A percentile compares a stretch with the other conserved stretches of the same genome.
phyloP scores from a whole-genome alignment of 2,797 vertebrate genomes.

The Anisognathus igniventris region DNA sequence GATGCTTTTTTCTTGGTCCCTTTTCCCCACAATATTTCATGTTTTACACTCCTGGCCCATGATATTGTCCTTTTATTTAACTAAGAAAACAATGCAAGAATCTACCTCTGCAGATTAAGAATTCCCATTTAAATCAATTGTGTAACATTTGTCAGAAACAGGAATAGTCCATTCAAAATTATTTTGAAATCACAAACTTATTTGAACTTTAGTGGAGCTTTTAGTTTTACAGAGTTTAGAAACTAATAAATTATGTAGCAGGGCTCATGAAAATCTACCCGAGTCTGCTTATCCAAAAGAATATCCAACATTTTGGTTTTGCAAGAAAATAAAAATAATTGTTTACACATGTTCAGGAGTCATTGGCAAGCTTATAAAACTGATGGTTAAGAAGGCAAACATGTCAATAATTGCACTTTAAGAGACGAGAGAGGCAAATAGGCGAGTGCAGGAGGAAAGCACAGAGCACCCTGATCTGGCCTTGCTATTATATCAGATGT shows the following conservation, averaged over 20 bases:
- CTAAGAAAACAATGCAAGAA: not conserved
- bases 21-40: fast-evolving
- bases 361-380: slow-evolving; percentile 55
- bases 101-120: not conserved
- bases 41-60: not conserved
- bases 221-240: slow-evolving; percentile 71
- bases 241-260: slow-evolving; percentile 64
- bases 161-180: slow-evolving; percentile 22
- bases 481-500: not conserved
- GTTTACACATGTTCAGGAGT: slow-evolving; percentile 59
- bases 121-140: not conserved
- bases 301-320: slow-evolving; percentile 55
- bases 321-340: slow-evolving; percentile 70
- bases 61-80: not conserved
- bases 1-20: not conserved
- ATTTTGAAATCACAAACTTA: slow-evolving; percentile 47
- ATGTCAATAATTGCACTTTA: slow-evolving; percentile 53
- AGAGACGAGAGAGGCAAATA: not conserved
- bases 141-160: not conserved
- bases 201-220: slow-evolving; percentile 62
- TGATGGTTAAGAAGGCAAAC: slow-evolving; percentile 10
- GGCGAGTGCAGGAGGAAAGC: not conserved
- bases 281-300: not conserved
- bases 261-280: slow-evolving; percentile 59
- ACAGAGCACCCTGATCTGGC: not conserved